Percentiles rank a stretch among this genome's conserved stretches.
These are phyloP conservation scores for Helicoverpa zea DNA, from an alignment of 1,140 invertebrate genomes.

Conservation along the genomic window DNA sequence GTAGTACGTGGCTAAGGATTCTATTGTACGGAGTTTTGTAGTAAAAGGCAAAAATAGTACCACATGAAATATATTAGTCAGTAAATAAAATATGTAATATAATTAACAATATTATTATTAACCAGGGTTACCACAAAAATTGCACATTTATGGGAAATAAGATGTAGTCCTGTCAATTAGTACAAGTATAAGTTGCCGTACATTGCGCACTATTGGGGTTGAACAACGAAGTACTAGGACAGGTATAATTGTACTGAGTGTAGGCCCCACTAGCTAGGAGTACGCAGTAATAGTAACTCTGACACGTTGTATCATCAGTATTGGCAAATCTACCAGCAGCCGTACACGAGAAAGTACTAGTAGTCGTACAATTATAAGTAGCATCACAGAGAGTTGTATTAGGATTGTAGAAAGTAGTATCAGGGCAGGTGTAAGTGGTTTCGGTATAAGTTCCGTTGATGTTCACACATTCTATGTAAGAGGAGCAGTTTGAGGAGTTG, in stretches of 20 bases:
- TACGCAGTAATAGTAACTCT: constrained; percentile 66
- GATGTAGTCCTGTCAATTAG: constrained; percentile 22
- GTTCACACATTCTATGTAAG: constrained; percentile 65
- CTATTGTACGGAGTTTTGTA: no score
- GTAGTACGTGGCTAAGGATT: no score
- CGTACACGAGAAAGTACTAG: constrained; percentile 59
- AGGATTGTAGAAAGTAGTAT: constrained; percentile 63
- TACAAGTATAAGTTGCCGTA: constrained; percentile 61
- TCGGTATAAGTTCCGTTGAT: constrained; percentile 59
- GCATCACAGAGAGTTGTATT: constrained; percentile 67
- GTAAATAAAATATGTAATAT: no score
- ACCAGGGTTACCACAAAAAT: neutral
- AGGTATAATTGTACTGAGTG: constrained; percentile 60
- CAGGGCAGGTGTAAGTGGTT: constrained; percentile 58
- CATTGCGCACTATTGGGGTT: constrained; percentile 55
- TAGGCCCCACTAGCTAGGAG: constrained; percentile 52
- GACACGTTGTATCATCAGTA: constrained; percentile 60
- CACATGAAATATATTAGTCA: no score
- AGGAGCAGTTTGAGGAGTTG: constrained; percentile 57
- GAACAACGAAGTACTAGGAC: constrained; percentile 63
- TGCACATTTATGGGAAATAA: no score
- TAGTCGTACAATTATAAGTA: constrained; percentile 59
- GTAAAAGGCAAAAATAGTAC: no score
- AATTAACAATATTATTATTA: no score
- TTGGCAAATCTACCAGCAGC: constrained; percentile 67